Conservation (phyloP, 2,888 invertebrate genomes). For the Cordylochernes scorpioides region DNA sequence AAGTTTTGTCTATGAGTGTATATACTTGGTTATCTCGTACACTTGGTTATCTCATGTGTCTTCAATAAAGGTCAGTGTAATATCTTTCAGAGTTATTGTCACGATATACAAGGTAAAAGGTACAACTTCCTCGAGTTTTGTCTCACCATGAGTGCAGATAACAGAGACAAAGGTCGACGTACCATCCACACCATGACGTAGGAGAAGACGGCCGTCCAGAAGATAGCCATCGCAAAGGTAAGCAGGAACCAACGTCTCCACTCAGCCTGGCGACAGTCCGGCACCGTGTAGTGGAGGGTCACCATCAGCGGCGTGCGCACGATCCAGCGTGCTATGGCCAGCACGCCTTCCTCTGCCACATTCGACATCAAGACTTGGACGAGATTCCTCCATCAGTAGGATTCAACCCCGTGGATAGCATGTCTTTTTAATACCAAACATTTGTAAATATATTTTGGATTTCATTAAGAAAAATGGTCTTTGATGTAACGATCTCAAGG, state of each 20-base stretch:
- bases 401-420: background rate
- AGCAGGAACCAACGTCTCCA: slow-evolving; percentile 20
- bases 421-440: background rate
- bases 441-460: no score
- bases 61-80: no score
- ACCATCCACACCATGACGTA: slow-evolving; percentile 28
- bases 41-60: no score
- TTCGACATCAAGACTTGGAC: background rate
- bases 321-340: slow-evolving; percentile 17
- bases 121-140: no score
- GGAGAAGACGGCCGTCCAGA: slow-evolving; percentile 24
- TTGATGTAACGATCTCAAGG: no score
- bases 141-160: no score
- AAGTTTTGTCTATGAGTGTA: no score
- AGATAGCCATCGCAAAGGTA: slow-evolving; percentile 21
- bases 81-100: no score
- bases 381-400: no score
- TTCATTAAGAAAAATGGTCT: no score
- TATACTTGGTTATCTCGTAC: no score
- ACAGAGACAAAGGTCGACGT: slow-evolving; percentile 10
- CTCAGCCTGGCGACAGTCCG: slow-evolving; percentile 21
- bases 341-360: slow-evolving; percentile 13
- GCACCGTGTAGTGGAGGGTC: slow-evolving; percentile 21
- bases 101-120: no score
- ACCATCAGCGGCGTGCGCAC: slow-evolving; percentile 20